Conservation (phyloP, 1,140 invertebrate species). For the Notospermus geniculatus region DNA sequence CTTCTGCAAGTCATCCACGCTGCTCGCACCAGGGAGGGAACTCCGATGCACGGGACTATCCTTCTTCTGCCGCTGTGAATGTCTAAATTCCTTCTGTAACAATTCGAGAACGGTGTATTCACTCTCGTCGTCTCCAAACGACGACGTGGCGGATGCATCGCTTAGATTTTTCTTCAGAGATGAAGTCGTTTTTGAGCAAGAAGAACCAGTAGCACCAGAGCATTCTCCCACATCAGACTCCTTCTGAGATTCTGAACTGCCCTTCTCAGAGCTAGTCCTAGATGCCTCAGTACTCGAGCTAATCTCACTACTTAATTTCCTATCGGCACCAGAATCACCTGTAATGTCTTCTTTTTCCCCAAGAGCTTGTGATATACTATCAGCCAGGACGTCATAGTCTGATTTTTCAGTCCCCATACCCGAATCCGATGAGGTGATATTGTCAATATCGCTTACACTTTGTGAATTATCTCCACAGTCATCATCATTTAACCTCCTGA, state of each 20-base stretch:
- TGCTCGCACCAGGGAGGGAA: not conserved
- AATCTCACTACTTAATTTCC: not conserved
- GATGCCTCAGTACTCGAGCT: not conserved
- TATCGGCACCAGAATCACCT: not conserved
- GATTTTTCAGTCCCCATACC: not conserved
- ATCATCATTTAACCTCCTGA: not conserved
- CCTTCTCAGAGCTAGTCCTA: not conserved
- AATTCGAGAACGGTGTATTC: slow-evolving; percentile 8
- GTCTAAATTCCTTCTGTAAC: not conserved
- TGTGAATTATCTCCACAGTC: not conserved
- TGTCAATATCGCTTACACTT: not conserved
- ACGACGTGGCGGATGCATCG: not conserved
- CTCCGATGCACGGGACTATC: not conserved
- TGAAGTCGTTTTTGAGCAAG: not conserved
- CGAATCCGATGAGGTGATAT: too few relatives aligned
- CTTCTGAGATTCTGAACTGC: not conserved
- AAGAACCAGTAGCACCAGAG: not conserved
- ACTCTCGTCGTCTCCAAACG: not conserved
- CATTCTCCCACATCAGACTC: not conserved
- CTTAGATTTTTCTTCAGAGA: not conserved
- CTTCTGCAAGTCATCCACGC: not conserved
- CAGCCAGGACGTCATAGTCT: slow-evolving; percentile 23
- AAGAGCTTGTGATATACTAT: slow-evolving; percentile 27
- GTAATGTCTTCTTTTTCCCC: slow-evolving; percentile 20
- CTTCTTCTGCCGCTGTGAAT: not conserved